Base-by-base conservation (phyloP, 1,140 invertebrate genomes). In the Drosophila paulistorum region DNA sequence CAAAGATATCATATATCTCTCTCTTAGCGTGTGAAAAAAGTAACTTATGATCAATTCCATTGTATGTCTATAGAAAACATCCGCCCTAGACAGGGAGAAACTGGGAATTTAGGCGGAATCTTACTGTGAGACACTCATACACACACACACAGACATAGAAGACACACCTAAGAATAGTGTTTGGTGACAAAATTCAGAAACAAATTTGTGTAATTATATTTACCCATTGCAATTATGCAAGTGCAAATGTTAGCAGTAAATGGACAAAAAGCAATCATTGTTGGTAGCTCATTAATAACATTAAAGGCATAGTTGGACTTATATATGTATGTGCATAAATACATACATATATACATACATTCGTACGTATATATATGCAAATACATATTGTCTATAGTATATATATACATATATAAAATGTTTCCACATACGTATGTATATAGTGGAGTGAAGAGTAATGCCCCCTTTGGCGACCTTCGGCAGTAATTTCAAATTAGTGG, bases 21-120 rank as follows among this genome's bases (percentile, higher is more conserved):
- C 23, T 57, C 77, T 71, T 51, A 68, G 82, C 81, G 81, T 87
- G 82, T 87, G 82, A 86, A 86, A 87, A 60, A 77, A 54, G 17
- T 30, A 6, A 30, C 30, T 51, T 51, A 51, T 51, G 60, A 14
- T 13, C n/a, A 37, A n/a, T 39, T 75, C 45, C 33, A 48, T 66
- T 45, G 63, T 33, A 17, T 55, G 59, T 57, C 63, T 39, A 30
- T 37, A 61, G 30, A 76, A 75, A 76, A 76, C 66, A 76, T 76
- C 74, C 66, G 74, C 66, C 64, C 63, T 45, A 5, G 6, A 59
- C 33, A 17, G 35, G 13, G n/a, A 11, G 0, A 14, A 6, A 45
- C 42, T 45, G 42, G 14, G 45, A 48, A 48, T 48, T 37, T 7
- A n/a, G 45, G 45, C 45, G 9, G 20, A 23, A 17, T 17, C 9